A percentile compares a stretch with the other conserved stretches of the same genome.
Conservation (phyloP, 1,140 invertebrate species). For the Periplaneta americana region DNA sequence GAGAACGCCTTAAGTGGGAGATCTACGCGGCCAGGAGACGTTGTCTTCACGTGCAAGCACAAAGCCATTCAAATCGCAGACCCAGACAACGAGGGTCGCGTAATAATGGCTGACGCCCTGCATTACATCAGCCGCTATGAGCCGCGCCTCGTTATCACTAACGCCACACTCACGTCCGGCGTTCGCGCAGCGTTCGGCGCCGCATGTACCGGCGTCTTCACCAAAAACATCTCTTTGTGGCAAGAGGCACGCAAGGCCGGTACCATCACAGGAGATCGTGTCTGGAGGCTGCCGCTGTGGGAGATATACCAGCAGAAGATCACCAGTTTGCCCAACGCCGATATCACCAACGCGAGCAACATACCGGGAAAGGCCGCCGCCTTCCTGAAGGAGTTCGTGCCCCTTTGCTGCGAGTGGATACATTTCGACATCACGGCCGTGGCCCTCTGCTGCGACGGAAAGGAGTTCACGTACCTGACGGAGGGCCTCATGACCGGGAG, state of each 20-base stretch:
- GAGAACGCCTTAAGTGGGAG: not conserved
- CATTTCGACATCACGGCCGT: too few relatives aligned
- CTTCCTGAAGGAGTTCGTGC: too few relatives aligned
- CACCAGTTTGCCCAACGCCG: too few relatives aligned
- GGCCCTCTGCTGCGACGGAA: too few relatives aligned
- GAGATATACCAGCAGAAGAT: constrained; percentile 49
- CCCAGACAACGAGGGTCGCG: constrained; percentile 59
- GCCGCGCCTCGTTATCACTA: constrained; percentile 57
- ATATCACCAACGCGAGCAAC: too few relatives aligned
- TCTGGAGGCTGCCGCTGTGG: constrained; percentile 60
- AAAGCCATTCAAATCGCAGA: constrained; percentile 60
- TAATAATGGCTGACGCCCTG: constrained; percentile 58
- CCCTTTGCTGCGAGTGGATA: too few relatives aligned
- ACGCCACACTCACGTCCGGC: constrained; percentile 63
- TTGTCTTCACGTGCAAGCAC: constrained; percentile 55
- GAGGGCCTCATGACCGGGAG: too few relatives aligned
- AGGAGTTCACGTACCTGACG: too few relatives aligned
- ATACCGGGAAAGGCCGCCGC: too few relatives aligned
- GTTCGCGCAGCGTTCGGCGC: constrained; percentile 45
- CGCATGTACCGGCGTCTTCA: constrained; percentile 49
- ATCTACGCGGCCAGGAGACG: constrained; percentile 43
- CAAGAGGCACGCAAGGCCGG: constrained; percentile 39
- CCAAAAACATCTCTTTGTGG: constrained; percentile 44
- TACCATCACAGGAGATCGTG: constrained; percentile 49
- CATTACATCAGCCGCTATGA: constrained; percentile 53